These are phyloP conservation scores for Pharmacophagus antenor DNA, from an alignment of 2,888 invertebrate genomes.

Conservation along the genomic window DNA sequence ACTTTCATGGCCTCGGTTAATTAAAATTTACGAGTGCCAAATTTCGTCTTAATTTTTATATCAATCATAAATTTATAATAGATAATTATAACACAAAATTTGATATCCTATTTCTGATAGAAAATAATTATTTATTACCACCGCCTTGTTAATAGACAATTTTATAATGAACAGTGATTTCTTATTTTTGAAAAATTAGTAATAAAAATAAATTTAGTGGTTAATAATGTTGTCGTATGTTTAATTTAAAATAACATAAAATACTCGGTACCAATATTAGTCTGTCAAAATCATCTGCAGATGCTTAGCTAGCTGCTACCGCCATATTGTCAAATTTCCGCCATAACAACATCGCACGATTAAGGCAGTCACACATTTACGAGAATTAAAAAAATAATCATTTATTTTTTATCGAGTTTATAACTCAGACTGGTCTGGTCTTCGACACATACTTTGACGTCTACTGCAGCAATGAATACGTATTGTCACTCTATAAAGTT, in stretches of 20 bases:
- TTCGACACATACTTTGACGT: neutral
- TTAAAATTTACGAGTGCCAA: slow-evolving; percentile 20
- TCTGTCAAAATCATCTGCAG: no score
- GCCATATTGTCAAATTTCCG: no score
- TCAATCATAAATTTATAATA: neutral
- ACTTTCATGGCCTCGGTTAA: slow-evolving; percentile 14
- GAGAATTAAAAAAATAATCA: neutral
- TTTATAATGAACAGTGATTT: no score
- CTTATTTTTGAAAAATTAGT: no score
- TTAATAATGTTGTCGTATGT: no score
- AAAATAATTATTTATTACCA: neutral
- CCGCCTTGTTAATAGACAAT: neutral
- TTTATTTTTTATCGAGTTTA: neutral
- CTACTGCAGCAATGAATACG: neutral
- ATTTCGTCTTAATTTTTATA: slow-evolving; percentile 18
- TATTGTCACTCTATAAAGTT: neutral
- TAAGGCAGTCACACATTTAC: no score
- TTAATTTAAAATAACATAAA: no score
- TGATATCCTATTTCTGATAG: neutral
- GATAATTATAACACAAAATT: neutral
- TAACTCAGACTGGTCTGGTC: neutral
- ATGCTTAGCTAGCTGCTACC: no score
- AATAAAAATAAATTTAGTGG: no score
- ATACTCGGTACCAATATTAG: no score
- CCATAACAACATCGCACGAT: no score